These are phyloP conservation scores for Apamea anceps DNA, from an alignment of 2,888 invertebrate species.

Conservation along the genomic window DNA sequence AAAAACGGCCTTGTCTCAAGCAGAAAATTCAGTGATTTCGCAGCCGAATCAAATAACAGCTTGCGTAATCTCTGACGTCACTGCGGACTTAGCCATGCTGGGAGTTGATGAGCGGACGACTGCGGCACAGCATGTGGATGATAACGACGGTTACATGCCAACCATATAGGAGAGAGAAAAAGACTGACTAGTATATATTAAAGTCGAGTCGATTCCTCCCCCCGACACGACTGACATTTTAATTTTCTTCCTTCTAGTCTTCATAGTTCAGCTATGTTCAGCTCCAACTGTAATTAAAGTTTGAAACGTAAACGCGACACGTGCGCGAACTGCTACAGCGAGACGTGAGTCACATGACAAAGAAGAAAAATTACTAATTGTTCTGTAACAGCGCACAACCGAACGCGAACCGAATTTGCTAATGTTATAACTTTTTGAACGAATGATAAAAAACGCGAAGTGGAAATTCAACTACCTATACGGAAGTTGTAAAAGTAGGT, in stretches of 20 bases:
- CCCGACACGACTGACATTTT: constrained; percentile 89
- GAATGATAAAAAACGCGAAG: constrained; percentile 74
- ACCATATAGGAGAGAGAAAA: constrained; percentile 94
- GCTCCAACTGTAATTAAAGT: constrained; percentile 75
- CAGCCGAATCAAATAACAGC: constrained; percentile 86
- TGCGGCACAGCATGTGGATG: constrained; percentile 53
- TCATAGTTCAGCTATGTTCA: constrained; percentile 66
- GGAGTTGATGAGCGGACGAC: constrained; percentile 40
- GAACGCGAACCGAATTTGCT: constrained; percentile 64
- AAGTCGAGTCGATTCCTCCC: constrained; percentile 93
- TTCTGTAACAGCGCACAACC: constrained; percentile 66
- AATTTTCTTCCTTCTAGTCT: constrained; percentile 71
- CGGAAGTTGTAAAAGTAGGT: constrained; percentile 87
- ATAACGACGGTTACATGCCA: constrained; percentile 84
- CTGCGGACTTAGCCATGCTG: constrained; percentile 82
- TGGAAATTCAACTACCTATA: constrained; percentile 78
- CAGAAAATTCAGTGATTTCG: constrained; percentile 89
- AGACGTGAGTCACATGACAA: constrained; percentile 78
- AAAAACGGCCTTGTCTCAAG: constrained; percentile 76
- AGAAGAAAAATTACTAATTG: constrained; percentile 75
- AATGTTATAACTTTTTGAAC: constrained; percentile 58
- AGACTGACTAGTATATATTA: constrained; percentile 92
- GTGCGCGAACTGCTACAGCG: constrained; percentile 59
- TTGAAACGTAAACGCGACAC: constrained; percentile 62
- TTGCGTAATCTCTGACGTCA: constrained; percentile 89